Percentiles rank a stretch among this genome's conserved stretches.
These are phyloP conservation scores for Amazona vittata DNA, from an alignment of 2,113 vertebrate species.

Conservation along the genomic window DNA sequence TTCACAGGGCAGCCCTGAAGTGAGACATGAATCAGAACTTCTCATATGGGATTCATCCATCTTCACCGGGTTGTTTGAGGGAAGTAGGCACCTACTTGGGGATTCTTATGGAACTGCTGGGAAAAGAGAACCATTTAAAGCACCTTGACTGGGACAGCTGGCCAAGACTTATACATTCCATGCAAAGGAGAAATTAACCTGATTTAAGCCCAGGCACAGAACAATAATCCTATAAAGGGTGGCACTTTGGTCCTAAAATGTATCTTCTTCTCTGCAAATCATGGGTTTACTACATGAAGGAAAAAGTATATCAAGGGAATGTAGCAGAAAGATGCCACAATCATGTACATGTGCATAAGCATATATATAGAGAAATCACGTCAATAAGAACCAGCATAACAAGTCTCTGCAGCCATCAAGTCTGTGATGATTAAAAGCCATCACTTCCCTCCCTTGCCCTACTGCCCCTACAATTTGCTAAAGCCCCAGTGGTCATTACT, in stretches of 20 bases:
- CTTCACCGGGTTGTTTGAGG: neutral
- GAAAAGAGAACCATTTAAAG: neutral
- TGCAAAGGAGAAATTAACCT: neutral
- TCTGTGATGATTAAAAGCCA: neutral
- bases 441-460: neutral
- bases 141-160: neutral
- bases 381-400: neutral
- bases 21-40: neutral
- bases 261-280: neutral
- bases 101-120: neutral
- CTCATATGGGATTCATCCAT: neutral
- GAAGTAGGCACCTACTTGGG: neutral
- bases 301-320: neutral
- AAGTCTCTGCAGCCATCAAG: neutral
- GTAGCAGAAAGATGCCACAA: neutral
- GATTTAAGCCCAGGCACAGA: neutral
- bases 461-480: neutral
- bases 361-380: neutral
- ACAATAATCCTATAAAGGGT: neutral
- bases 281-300: neutral
- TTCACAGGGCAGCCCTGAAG: neutral
- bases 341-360: neutral
- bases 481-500: conserved; percentile 41
- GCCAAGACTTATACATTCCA: neutral
- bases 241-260: neutral